Percentiles rank a stretch among this genome's conserved stretches.
phyloP scores from a whole-genome alignment of 2,888 invertebrate genomes.

The Rhingia rostrata region DNA sequence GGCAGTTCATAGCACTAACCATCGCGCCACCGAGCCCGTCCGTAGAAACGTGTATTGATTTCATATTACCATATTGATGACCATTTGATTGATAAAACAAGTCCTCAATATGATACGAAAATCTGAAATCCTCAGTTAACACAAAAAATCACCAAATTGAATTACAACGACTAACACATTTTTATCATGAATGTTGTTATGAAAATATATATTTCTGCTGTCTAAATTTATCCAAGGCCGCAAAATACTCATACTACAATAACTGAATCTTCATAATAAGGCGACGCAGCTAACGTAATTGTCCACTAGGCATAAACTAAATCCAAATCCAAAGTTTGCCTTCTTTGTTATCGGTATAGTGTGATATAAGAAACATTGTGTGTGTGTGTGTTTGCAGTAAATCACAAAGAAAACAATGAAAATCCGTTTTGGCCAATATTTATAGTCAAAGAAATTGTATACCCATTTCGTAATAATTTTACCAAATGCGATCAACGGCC shows the following conservation, averaged over 20 bases:
- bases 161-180: no score
- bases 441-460: neutral
- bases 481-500: slow-evolving; percentile 4
- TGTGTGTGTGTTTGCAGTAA: neutral
- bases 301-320: neutral
- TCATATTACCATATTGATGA: no score
- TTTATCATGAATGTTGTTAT: no score
- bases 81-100: no score
- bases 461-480: neutral
- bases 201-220: neutral
- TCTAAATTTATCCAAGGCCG: slow-evolving; percentile 1
- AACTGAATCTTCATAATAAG: slow-evolving; percentile 6
- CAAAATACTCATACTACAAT: neutral
- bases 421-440: slow-evolving; percentile 10
- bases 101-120: no score
- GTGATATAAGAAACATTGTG: slow-evolving; percentile 20
- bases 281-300: neutral
- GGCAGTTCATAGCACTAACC: no score
- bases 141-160: no score
- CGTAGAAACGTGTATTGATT: no score
- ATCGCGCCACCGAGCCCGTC: no score
- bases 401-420: slow-evolving; percentile 15
- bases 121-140: no score
- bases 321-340: slow-evolving; percentile 23
- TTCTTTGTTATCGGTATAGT: slow-evolving; percentile 24